Evolutionary conservation across 2,888 invertebrate species (phyloP).

Genomic region (Papilio protenor): DNA sequence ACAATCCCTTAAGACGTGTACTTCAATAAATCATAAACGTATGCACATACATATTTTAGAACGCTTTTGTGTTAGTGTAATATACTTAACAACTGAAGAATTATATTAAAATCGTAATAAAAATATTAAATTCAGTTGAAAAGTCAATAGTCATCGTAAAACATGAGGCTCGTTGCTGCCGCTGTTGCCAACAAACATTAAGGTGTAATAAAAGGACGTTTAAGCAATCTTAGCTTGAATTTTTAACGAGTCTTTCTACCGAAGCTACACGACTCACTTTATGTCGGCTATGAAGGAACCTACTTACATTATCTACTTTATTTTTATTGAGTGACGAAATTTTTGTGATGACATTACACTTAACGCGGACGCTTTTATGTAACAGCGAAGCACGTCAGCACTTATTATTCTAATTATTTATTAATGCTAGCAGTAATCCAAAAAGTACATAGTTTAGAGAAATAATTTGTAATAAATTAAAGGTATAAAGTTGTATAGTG

Average conservation of each 20-base stretch:
- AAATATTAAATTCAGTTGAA: background rate
- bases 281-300: background rate
- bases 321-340: constrained; percentile 16
- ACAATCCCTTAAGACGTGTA: background rate
- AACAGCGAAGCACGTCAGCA: background rate
- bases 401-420: background rate
- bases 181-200: constrained; percentile 3
- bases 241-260: constrained; percentile 29
- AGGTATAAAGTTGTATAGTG: background rate
- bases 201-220: constrained; percentile 23
- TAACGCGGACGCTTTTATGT: background rate
- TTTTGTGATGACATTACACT: constrained; percentile 1
- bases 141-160: background rate
- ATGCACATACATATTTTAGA: background rate
- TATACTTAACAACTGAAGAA: background rate
- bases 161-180: background rate
- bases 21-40: background rate
- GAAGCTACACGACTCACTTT: background rate
- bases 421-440: too few relatives aligned
- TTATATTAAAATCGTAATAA: background rate
- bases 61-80: background rate
- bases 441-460: background rate
- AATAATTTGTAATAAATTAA: background rate
- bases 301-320: constrained; percentile 13
- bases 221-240: constrained; percentile 21